Conservation (phyloP, 2,888 invertebrate genomes). For the Cremastinae sp. region DNA sequence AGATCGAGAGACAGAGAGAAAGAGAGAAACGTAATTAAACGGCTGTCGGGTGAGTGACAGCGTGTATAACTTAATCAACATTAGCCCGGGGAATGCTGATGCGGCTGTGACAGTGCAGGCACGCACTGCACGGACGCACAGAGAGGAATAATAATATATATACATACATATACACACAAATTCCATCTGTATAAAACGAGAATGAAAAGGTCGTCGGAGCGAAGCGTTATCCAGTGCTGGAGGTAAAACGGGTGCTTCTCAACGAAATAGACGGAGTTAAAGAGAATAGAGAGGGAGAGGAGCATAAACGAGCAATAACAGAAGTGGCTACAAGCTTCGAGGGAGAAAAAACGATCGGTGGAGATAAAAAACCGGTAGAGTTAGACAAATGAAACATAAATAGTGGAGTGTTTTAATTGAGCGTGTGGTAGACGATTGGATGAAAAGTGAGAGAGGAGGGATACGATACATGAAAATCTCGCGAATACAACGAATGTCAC, state of each 20-base stretch:
- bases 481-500: constrained; percentile 59
- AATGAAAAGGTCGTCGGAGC: constrained; percentile 48
- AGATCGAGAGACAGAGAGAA: constrained; percentile 19
- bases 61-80: constrained; percentile 69
- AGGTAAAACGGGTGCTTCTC: constrained; percentile 28
- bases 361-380: constrained; percentile 33
- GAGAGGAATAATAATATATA: constrained; percentile 4
- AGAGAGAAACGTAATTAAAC: constrained; percentile 66
- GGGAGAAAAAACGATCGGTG: too few species aligned
- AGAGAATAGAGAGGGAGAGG: background rate
- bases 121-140: constrained; percentile 12
- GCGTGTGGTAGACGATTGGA: constrained; percentile 17
- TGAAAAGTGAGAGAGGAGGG: background rate
- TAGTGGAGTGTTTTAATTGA: constrained; percentile 62
- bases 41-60: constrained; percentile 63
- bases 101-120: constrained; percentile 31
- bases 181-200: background rate
- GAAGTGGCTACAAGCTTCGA: background rate
- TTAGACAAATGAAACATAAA: constrained; percentile 67
- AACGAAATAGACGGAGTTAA: constrained; percentile 8
- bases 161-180: constrained; percentile 3
- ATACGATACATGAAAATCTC: constrained; percentile 70
- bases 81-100: constrained; percentile 66
- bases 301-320: too few species aligned
- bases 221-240: constrained; percentile 52